Conservation (phyloP, 64 coral and sea anemone species). For the Orbicella faveolata region DNA sequence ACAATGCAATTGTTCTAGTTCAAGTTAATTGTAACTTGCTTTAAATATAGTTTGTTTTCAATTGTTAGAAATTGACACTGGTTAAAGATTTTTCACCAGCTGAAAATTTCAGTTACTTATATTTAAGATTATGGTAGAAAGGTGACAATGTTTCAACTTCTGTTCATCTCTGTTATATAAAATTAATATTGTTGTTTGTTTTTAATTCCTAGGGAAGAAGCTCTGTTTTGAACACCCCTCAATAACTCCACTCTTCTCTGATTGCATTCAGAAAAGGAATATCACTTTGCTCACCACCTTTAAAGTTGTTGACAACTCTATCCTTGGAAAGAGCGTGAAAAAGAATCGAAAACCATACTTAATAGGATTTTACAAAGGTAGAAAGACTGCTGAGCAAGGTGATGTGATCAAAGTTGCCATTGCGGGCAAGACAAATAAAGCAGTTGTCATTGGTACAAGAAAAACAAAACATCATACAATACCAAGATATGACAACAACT, state of each 20-base stretch:
- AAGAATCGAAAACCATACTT: slow-evolving; percentile 87
- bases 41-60: too few relatives aligned
- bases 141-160: too few relatives aligned
- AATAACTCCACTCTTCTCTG: background rate
- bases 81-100: too few relatives aligned
- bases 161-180: too few relatives aligned
- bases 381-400: slow-evolving; percentile 95
- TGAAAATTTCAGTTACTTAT: too few relatives aligned
- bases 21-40: too few relatives aligned
- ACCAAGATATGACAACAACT: slow-evolving; percentile 99
- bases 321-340: slow-evolving; percentile 86
- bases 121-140: too few relatives aligned
- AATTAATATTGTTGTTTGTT: background rate
- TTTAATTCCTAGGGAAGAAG: background rate
- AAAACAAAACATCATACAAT: slow-evolving; percentile 91
- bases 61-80: too few relatives aligned
- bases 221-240: background rate
- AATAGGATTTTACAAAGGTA: slow-evolving; percentile 94
- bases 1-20: too few relatives aligned
- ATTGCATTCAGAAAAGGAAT: slow-evolving; percentile 47
- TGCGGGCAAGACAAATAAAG: slow-evolving; percentile 89
- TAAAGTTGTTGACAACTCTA: slow-evolving; percentile 96
- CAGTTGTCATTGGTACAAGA: slow-evolving; percentile 91
- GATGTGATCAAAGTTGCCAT: slow-evolving; percentile 95
- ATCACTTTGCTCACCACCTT: slow-evolving; percentile 90